phyloP scores from a whole-genome alignment of 2,797 vertebrate species.

The Acanthis flammea region DNA sequence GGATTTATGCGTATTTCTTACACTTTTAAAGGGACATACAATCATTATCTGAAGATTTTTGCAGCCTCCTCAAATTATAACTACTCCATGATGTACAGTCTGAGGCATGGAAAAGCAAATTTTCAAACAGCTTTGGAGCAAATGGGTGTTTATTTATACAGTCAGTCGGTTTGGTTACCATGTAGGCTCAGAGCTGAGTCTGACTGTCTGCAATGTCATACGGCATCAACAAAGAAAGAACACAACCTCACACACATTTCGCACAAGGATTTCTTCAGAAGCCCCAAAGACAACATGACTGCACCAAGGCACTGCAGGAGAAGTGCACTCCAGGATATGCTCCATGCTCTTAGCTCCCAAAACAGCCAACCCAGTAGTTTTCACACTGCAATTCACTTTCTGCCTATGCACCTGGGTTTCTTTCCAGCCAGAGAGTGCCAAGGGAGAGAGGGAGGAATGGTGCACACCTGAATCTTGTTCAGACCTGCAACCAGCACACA shows the following conservation, averaged over 20 bases:
- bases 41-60: neutral
- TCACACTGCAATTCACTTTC: neutral
- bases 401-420: slow-evolving; percentile 29
- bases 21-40: neutral
- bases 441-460: neutral
- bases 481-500: slow-evolving; percentile 22
- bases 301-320: neutral
- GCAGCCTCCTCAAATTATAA: neutral
- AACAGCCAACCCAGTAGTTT: neutral
- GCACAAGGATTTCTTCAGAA: neutral
- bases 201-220: neutral
- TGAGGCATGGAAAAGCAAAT: neutral
- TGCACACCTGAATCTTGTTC: slow-evolving; percentile 40
- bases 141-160: neutral
- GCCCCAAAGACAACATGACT: neutral
- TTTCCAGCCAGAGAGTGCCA: slow-evolving; percentile 19
- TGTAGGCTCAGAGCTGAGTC: neutral
- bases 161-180: neutral
- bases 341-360: neutral
- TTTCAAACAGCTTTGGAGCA: neutral
- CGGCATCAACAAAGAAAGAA: neutral
- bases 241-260: neutral
- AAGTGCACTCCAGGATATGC: neutral
- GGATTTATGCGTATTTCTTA: neutral
- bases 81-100: neutral